phyloP scores from a whole-genome alignment of 1,140 invertebrate species.

The Conus betulinus region DNA sequence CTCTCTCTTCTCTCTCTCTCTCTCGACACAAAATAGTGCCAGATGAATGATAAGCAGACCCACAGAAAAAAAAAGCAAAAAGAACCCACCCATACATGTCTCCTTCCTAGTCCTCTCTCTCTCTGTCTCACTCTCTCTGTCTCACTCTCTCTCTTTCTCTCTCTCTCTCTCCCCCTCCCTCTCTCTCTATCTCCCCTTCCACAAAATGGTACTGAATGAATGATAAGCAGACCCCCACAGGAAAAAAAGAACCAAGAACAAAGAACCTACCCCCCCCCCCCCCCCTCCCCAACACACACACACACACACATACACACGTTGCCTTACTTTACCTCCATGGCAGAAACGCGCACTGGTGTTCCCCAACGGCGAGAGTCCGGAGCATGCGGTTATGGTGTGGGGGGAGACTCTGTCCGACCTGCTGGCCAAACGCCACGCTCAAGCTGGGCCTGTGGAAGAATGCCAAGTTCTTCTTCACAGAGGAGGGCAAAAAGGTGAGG shows the following conservation, averaged over 20 bases:
- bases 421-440: constrained; percentile 65
- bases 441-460: constrained; percentile 71
- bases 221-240: no score
- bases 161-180: not conserved
- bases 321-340: no score
- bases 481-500: constrained; percentile 23
- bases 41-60: no score
- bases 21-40: no score
- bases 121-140: not conserved
- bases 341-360: constrained; percentile 73
- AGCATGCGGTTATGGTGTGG: constrained; percentile 70
- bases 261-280: no score
- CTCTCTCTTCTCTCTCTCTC: not conserved
- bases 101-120: not conserved
- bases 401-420: constrained; percentile 71
- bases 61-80: no score
- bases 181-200: not conserved
- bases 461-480: constrained; percentile 69
- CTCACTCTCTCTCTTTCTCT: not conserved
- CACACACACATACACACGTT: no score
- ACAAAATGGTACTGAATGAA: no score
- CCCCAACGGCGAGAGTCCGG: constrained; percentile 72
- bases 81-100: no score
- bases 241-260: no score
- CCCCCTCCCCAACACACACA: no score